Conservation (phyloP, 2,888 invertebrate species). For the Masnerella sp. region DNA sequence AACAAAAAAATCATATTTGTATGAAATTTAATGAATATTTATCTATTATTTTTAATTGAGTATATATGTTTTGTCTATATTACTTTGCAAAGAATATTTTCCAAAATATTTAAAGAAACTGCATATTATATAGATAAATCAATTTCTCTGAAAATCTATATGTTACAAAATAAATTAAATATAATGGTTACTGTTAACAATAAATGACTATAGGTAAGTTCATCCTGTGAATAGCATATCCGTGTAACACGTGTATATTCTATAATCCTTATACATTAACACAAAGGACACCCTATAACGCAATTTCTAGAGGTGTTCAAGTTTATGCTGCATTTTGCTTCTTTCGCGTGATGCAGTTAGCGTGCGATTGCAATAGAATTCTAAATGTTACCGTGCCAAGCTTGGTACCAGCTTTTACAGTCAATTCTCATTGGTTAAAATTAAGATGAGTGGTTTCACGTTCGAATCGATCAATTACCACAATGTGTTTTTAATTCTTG, state of each 20-base stretch:
- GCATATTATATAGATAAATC: no score
- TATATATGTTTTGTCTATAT: no score
- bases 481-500: not conserved
- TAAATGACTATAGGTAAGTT: no score
- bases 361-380: conserved; percentile 60
- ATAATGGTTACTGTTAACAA: no score
- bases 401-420: conserved; percentile 64
- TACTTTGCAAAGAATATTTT: no score
- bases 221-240: no score
- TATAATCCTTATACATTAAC: conserved; percentile 2
- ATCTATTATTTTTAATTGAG: no score
- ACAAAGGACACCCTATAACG: not conserved
- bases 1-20: no score
- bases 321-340: conserved; percentile 25
- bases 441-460: conserved; percentile 13
- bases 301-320: conserved; percentile 30
- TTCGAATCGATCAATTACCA: conserved; percentile 4
- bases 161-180: no score
- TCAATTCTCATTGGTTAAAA: conserved; percentile 24
- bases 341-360: conserved; percentile 54
- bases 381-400: conserved; percentile 65
- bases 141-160: no score
- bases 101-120: no score
- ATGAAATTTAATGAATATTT: no score
- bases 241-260: conserved; percentile 5